Evolutionary conservation across 2,113 vertebrate species (phyloP).

Genomic region (Peromyscus maniculatus): DNA sequence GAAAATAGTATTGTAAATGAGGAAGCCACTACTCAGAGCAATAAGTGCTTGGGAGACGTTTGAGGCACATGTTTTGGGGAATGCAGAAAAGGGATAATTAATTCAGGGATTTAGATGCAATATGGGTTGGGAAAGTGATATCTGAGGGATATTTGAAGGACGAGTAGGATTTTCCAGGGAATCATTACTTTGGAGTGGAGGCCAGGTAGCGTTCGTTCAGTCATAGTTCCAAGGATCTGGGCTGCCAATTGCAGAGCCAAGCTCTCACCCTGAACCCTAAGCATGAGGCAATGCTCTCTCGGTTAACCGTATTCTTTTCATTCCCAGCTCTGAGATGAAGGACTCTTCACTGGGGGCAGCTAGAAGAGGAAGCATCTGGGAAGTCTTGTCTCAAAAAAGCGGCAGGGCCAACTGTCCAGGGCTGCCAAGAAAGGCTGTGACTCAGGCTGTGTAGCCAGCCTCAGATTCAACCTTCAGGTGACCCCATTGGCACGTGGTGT

Average conservation of each 20-base stretch:
- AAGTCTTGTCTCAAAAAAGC: neutral
- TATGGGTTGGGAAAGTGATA: neutral
- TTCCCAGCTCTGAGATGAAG: neutral
- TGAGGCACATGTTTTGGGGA: constrained; percentile 22
- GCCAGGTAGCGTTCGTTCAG: accelerated
- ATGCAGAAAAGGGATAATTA: neutral
- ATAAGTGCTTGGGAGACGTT: neutral
- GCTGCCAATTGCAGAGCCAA: neutral
- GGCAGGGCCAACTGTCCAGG: neutral
- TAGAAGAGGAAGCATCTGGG: neutral
- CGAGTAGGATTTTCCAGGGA: neutral
- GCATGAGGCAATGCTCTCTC: neutral
- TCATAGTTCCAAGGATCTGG: accelerated
- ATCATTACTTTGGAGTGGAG: neutral
- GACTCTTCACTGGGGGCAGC: neutral
- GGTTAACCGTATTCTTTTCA: neutral
- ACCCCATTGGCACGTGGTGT: neutral
- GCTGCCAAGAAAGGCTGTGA: neutral
- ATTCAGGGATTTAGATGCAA: neutral
- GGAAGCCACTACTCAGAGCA: neutral
- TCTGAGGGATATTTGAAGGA: neutral
- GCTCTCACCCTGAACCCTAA: neutral
- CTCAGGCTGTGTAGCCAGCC: neutral
- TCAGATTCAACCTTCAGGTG: accelerated
- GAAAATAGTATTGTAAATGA: constrained; percentile 33